A percentile compares a stretch with the other conserved stretches of the same genome.
Conservation (phyloP, 2,797 vertebrate species). For the Xiphophorus birchmanni region DNA sequence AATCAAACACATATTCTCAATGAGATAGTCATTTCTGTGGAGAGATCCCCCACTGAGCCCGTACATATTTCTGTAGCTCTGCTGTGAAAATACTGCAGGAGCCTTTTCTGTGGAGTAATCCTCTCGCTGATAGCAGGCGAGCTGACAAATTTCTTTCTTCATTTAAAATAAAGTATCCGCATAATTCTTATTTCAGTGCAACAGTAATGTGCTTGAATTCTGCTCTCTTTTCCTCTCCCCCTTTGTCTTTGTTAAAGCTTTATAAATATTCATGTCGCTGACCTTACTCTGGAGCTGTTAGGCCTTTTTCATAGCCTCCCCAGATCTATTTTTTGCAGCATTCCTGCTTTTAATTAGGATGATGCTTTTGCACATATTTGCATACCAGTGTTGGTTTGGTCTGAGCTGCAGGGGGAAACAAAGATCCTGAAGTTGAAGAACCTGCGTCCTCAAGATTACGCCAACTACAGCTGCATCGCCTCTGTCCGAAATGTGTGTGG, state of each 20-base stretch:
- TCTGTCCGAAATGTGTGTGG: conserved; percentile 95
- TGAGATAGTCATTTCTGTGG: conserved; percentile 36
- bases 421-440: conserved; percentile 99
- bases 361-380: conserved; percentile 77
- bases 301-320: conserved; percentile 45
- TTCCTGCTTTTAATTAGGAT: conserved; percentile 43
- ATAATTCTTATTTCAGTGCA: conserved; percentile 10
- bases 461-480: conserved; percentile 98
- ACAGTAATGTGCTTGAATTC: conserved; percentile 10
- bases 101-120: conserved; percentile 35
- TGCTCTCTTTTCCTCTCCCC: conserved; percentile 6
- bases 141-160: conserved; percentile 27
- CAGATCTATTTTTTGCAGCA: conserved; percentile 20
- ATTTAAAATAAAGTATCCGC: conserved; percentile 4
- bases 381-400: conserved; percentile 76
- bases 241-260: conserved; percentile 25
- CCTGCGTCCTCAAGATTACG: conserved; percentile 97
- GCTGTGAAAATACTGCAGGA: conserved; percentile 25
- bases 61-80: conserved; percentile 31
- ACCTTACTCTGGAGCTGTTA: conserved; percentile 53
- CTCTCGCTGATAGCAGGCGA: conserved; percentile 9
- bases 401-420: conserved; percentile 93
- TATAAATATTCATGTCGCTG: conserved; percentile 56
- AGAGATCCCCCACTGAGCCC: conserved; percentile 49
- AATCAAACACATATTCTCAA: conserved; percentile 50